phyloP scores from a whole-genome alignment of 2,113 vertebrate genomes.

The Holacanthus passer region DNA sequence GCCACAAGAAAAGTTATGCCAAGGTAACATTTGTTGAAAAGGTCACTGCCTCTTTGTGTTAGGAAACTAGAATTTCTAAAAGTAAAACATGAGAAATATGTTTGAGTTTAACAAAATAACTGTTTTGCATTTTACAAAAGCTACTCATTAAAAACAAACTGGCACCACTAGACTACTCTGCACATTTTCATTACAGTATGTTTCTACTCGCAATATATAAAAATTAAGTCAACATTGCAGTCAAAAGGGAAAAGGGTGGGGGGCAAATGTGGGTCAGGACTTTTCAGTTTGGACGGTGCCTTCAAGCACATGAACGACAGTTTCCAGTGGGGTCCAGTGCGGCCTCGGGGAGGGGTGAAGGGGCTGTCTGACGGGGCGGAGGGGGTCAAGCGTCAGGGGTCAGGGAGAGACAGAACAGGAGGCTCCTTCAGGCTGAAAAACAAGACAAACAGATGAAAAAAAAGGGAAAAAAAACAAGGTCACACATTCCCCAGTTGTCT shows the following conservation, averaged over 20 bases:
- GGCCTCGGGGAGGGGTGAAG: conserved; percentile 12
- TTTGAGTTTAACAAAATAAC: conserved; percentile 57
- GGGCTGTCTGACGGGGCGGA: conserved; percentile 21
- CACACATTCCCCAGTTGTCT: conserved; percentile 48
- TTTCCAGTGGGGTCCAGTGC: conserved; percentile 65
- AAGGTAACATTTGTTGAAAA: conserved; percentile 27
- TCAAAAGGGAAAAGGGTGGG: conserved; percentile 34
- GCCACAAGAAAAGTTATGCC: conserved; percentile 34
- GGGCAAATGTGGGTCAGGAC: conserved; percentile 29
- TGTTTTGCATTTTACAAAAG: conserved; percentile 68
- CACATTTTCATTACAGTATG: conserved; percentile 53
- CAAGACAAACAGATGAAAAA: conserved; percentile 50
- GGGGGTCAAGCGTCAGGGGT: conserved; percentile 52
- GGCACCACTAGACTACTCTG: conserved; percentile 50
- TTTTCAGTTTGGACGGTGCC: conserved; percentile 31
- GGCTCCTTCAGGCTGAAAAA: conserved; percentile 71
- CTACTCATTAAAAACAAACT: conserved; percentile 54
- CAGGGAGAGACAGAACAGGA: conserved; percentile 37
- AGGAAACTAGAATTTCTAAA: conserved; percentile 55
- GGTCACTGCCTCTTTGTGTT: conserved; percentile 48
- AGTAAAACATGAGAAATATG: conserved; percentile 56
- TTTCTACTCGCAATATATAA: conserved; percentile 73
- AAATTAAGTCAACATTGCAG: conserved; percentile 74
- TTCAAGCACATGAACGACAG: conserved; percentile 43
- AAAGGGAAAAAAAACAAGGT: conserved; percentile 41